Conservation (phyloP, 2,888 invertebrate genomes). For the Harpalus rufipes region DNA sequence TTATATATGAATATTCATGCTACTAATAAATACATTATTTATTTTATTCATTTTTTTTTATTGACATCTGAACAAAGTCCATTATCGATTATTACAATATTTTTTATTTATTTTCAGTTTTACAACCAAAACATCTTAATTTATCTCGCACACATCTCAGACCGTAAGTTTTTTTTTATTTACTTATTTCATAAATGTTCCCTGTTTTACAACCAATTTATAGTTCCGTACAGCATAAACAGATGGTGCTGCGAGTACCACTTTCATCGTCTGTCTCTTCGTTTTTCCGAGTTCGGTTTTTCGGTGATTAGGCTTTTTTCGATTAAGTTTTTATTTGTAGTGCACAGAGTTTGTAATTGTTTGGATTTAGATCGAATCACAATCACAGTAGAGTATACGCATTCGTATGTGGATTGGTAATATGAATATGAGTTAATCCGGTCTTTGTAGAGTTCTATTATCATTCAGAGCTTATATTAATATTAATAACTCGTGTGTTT, state of each 20-base stretch:
- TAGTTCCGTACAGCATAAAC: conserved; percentile 13
- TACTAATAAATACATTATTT: background rate
- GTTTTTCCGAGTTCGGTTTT: background rate
- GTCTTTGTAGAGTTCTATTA: conserved; percentile 55
- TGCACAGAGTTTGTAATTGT: conserved; percentile 32
- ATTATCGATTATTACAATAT: too few relatives aligned
- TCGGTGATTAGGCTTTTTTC: conserved; percentile 27
- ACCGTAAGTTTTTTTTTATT: conserved; percentile 47
- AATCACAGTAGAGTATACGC: background rate
- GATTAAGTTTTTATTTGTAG: conserved; percentile 46
- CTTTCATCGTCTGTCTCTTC: background rate
- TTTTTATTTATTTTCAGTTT: conserved; percentile 43
- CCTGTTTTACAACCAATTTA: background rate
- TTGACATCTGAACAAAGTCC: background rate
- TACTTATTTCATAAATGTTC: background rate
- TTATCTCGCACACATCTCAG: background rate
- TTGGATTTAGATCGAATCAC: conserved; percentile 1
- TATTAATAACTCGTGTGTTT: conserved; percentile 52
- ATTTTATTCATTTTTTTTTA: background rate
- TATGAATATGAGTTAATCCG: conserved; percentile 61
- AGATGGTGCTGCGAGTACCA: conserved; percentile 45
- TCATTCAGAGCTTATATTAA: conserved; percentile 63
- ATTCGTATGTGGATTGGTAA: conserved; percentile 29
- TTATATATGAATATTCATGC: background rate
- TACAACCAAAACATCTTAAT: conserved; percentile 9